Evolutionary conservation across 92 coral and sea anemone species (phyloP).

Genomic region (Pocillopora grandis): DNA sequence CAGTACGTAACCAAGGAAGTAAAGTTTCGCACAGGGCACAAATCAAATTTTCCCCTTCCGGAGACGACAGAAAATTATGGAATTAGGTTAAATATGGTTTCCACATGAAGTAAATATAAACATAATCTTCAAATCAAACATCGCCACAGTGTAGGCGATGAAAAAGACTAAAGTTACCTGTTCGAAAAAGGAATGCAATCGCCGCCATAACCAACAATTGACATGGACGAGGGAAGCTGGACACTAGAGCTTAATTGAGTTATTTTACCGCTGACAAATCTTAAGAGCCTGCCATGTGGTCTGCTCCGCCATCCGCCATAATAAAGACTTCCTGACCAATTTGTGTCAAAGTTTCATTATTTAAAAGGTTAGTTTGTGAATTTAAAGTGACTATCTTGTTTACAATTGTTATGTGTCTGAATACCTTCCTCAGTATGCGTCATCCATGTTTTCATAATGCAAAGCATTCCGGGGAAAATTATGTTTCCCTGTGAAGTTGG

Average conservation of each 20-base stretch:
- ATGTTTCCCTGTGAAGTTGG: too few species aligned
- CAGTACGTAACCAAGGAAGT: constrained; percentile 20
- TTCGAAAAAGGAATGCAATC: constrained; percentile 13
- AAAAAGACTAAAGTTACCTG: constrained; percentile 6
- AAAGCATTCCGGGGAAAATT: too few species aligned
- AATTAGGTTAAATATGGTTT: neutral
- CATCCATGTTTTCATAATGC: too few species aligned
- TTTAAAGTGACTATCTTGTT: neutral
- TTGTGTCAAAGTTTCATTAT: neutral
- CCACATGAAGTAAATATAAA: neutral
- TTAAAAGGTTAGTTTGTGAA: constrained; percentile 7
- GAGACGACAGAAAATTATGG: neutral
- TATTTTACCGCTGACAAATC: constrained; percentile 30
- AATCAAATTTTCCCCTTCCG: neutral
- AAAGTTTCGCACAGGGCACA: neutral
- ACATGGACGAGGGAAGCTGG: constrained; percentile 13
- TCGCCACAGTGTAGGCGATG: neutral
- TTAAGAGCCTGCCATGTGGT: constrained; percentile 8
- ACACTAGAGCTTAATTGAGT: constrained; percentile 33
- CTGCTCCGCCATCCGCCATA: neutral
- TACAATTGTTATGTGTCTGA: neutral
- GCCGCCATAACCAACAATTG: constrained; percentile 19
- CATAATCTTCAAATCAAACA: neutral
- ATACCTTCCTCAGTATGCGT: too few species aligned
- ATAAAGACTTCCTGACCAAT: neutral